These are phyloP conservation scores for Orientallactaga bullata DNA, from an alignment of 2,113 vertebrate species.

Conservation along the genomic window DNA sequence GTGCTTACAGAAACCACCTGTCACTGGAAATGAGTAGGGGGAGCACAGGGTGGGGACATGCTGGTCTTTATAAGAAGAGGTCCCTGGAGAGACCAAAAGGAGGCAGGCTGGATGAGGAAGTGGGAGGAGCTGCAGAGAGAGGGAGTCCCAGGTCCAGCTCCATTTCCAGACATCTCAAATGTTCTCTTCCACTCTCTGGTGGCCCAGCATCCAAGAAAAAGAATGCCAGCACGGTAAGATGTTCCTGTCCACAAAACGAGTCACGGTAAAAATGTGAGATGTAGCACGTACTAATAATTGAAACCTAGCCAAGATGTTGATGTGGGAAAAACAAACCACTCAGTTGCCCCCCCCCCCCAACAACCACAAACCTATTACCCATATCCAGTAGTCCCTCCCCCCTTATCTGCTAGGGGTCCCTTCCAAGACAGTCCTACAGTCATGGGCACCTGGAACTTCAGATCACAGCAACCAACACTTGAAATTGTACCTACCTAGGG, in stretches of 20 bases:
- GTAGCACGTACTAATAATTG: background rate
- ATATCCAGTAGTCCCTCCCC: background rate
- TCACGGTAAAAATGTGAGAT: background rate
- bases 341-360: no score
- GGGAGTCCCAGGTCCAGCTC: no score
- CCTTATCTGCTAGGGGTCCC: no score
- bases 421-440: background rate
- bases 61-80: background rate
- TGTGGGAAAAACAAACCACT: background rate
- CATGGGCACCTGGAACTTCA: background rate
- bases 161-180: background rate
- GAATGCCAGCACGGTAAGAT: rapidly evolving
- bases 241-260: background rate
- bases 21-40: background rate
- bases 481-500: background rate
- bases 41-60: no score
- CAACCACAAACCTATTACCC: no score
- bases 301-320: background rate
- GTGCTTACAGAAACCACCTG: rapidly evolving
- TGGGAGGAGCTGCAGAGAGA: background rate
- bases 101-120: background rate
- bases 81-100: no score
- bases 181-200: background rate
- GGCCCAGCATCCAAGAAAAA: background rate
- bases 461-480: background rate